phyloP scores from a whole-genome alignment of 2,797 vertebrate species.

The Monodelphis domestica region DNA sequence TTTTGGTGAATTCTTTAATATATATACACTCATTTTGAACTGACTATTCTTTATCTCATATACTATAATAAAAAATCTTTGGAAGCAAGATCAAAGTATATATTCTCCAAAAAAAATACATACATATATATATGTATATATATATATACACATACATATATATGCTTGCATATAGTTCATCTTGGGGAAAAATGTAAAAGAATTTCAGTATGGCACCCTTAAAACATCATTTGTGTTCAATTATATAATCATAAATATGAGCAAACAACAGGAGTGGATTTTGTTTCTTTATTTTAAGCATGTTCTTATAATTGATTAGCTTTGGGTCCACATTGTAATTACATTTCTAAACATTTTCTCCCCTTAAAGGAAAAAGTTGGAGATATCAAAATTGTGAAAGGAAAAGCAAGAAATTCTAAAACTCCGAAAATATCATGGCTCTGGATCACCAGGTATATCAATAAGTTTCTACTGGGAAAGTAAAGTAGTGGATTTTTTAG shows the following conservation, averaged over 20 bases:
- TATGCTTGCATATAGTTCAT: too few species aligned
- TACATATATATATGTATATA: too few species aligned
- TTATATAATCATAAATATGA: neutral
- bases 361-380: neutral
- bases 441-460: neutral
- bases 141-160: too few species aligned
- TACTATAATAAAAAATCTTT: neutral
- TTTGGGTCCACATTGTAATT: neutral
- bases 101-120: too few species aligned
- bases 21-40: too few species aligned
- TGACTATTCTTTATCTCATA: neutral
- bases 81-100: neutral
- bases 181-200: too few species aligned
- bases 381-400: neutral
- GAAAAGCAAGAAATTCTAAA: neutral
- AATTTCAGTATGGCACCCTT: neutral
- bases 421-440: neutral
- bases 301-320: neutral
- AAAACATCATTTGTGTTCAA: neutral
- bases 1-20: neutral
- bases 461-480: neutral
- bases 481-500: too few species aligned
- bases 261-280: neutral
- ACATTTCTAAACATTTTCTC: neutral
- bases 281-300: neutral